A percentile compares a stretch with the other conserved stretches of the same genome.
Evolutionary conservation across 2,797 vertebrate genomes (phyloP).

Genomic region (Steatocranus sp.): DNA sequence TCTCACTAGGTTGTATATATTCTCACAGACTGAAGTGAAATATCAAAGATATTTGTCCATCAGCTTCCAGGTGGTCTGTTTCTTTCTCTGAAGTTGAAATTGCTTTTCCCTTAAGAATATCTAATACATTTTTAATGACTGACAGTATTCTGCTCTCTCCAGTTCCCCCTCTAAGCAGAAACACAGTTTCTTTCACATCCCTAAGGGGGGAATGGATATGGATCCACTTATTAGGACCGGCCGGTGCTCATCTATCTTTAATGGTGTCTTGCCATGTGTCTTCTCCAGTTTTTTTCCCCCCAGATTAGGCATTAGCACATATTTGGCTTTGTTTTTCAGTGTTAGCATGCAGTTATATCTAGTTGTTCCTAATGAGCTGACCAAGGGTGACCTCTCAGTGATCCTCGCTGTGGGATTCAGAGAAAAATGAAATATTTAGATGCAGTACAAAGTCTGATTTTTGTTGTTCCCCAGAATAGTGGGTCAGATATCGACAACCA

Average conservation of each 20-base stretch:
- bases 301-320: neutral
- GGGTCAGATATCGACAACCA: neutral
- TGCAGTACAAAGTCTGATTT: neutral
- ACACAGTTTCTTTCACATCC: constrained; percentile 18
- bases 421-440: neutral
- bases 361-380: constrained; percentile 5
- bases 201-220: neutral
- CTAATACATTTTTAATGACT: constrained; percentile 55
- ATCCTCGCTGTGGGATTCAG: constrained; percentile 1
- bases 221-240: constrained; percentile 22
- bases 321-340: neutral
- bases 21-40: neutral
- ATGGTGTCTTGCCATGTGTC: constrained; percentile 24
- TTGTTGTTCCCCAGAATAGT: neutral
- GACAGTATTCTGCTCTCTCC: constrained; percentile 6
- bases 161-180: constrained; percentile 28
- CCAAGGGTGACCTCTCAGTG: neutral
- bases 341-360: constrained; percentile 6
- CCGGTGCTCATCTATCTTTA: constrained; percentile 52
- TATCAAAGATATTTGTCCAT: constrained; percentile 36
- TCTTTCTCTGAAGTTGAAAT: constrained; percentile 13
- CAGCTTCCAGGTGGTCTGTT: neutral
- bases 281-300: neutral
- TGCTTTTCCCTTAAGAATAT: constrained; percentile 17
- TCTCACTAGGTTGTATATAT: neutral